Percentiles rank a stretch among this genome's conserved stretches.
Evolutionary conservation across 2,797 vertebrate species (phyloP).

Genomic region (Cuniculus paca): DNA sequence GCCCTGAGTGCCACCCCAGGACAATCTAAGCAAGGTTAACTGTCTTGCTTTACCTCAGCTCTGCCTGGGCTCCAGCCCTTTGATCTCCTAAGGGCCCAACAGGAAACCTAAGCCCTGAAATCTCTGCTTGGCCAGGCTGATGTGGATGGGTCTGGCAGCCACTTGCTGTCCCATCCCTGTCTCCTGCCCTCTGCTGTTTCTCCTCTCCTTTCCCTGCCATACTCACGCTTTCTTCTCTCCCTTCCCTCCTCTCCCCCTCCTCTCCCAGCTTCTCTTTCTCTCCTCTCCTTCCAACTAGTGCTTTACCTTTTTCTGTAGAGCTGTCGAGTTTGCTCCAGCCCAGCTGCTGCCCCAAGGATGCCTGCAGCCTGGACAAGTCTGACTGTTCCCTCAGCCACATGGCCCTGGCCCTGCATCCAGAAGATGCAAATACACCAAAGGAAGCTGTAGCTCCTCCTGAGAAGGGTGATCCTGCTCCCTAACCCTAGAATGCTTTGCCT

Average conservation of each 20-base stretch:
- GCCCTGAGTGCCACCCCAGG: neutral
- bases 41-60: neutral
- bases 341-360: neutral
- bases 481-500: neutral
- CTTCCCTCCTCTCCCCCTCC: conserved; percentile 36
- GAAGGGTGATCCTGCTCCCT: neutral
- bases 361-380: neutral
- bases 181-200: neutral
- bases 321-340: neutral
- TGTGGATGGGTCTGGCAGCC: neutral
- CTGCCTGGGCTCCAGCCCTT: neutral
- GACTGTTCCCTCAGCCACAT: neutral
- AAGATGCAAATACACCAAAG: neutral
- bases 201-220: neutral
- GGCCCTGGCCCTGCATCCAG: neutral
- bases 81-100: neutral
- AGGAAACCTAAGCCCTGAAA: neutral
- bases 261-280: conserved; percentile 70
- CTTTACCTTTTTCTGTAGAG: neutral
- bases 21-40: neutral
- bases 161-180: accelerated
- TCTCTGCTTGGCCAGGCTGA: neutral
- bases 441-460: neutral
- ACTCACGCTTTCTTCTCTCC: neutral
- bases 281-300: neutral